These are phyloP conservation scores for Syrista parreyssii DNA, from an alignment of 2,888 invertebrate genomes.

Conservation along the genomic window DNA sequence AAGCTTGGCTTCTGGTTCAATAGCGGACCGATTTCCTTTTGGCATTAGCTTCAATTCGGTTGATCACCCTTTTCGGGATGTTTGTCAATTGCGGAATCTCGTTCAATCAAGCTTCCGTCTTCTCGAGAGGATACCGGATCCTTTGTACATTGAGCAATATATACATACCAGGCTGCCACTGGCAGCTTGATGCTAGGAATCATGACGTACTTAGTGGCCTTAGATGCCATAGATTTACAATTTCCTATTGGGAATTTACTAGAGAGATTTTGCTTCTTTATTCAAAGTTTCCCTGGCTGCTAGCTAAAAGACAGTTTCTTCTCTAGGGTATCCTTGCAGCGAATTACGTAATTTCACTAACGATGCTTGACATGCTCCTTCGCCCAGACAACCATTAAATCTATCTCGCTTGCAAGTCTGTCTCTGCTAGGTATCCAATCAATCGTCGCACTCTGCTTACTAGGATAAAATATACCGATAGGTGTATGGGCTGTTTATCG, in stretches of 20 bases:
- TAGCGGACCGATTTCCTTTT: constrained; percentile 21
- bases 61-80: background rate
- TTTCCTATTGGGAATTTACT: background rate
- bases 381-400: constrained; percentile 12
- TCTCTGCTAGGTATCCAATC: constrained; percentile 3
- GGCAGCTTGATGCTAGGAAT: background rate
- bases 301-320: background rate
- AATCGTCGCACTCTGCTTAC: background rate
- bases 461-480: background rate
- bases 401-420: background rate
- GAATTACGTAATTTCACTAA: constrained; percentile 47
- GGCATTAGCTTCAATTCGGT: background rate
- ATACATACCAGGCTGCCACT: no score
- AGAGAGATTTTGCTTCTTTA: background rate
- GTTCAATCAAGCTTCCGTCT: background rate
- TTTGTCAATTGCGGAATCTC: background rate
- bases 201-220: background rate
- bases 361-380: constrained; percentile 41
- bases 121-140: background rate
- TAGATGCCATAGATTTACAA: background rate
- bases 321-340: constrained; percentile 35
- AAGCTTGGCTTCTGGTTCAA: constrained; percentile 13
- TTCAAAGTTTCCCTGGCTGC: background rate
- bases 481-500: background rate
- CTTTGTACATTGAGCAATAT: background rate